These are phyloP conservation scores for Eudemis profundana DNA, from an alignment of 2,888 invertebrate genomes.

Conservation along the genomic window DNA sequence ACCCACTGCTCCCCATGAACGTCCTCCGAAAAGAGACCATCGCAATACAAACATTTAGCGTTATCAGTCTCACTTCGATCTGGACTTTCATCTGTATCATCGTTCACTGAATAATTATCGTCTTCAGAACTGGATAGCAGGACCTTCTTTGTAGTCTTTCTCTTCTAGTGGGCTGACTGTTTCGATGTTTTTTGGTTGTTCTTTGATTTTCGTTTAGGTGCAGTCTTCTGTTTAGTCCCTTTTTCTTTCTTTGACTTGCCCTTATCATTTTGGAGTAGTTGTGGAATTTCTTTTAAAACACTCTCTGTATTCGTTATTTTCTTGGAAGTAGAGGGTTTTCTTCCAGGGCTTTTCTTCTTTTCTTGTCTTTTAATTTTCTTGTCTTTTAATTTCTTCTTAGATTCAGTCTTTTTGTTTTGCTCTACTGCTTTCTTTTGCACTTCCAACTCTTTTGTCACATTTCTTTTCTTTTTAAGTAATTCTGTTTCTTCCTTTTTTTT, in stretches of 20 bases:
- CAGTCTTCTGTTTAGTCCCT: neutral
- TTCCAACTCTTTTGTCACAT: neutral
- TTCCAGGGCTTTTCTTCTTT: neutral
- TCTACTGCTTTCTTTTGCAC: neutral
- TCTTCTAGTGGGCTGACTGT: neutral
- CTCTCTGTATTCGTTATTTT: too few species aligned
- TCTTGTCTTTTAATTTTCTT: neutral
- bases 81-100: conserved; percentile 16
- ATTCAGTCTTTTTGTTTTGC: neutral
- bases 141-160: neutral
- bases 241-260: neutral
- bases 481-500: neutral
- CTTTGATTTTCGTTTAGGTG: neutral
- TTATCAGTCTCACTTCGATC: neutral
- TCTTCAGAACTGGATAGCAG: conserved; percentile 10
- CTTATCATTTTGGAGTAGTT: neutral
- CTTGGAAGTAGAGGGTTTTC: too few species aligned
- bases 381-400: neutral
- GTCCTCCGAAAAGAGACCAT: conserved; percentile 28
- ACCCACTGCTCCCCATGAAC: too few species aligned
- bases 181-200: neutral
- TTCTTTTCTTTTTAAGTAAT: neutral
- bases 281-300: too few species aligned
- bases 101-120: conserved; percentile 8
- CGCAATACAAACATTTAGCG: conserved; percentile 7